Base-by-base conservation (phyloP, 2,888 invertebrate genomes). In the Syrista parreyssii region DNA sequence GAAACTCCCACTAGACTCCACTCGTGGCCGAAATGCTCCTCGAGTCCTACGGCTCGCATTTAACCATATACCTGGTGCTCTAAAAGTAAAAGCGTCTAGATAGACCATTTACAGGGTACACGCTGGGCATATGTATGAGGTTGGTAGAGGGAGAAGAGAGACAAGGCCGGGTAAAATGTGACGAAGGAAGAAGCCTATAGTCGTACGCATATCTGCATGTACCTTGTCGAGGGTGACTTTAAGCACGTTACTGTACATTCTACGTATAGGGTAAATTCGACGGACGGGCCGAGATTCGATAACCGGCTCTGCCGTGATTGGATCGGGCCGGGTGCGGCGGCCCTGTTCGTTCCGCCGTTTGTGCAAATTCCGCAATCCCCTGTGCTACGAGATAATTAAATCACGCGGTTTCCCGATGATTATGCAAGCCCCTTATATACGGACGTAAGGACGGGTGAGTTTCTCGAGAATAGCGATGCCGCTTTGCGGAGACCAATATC, bases 371-470 rank as follows among this genome's bases (percentile, higher is more conserved):
- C 35, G 69, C 23, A 78, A 68, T 78, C 75, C 78, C 68, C 72
- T 34, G 75, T 78, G 78, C 75, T 78, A 75, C 74, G 75, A 73
- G 73, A 76, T 76, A 72, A 75, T 76, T 76, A 78, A 76, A 76
- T 75, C 75, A 68, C 68, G 68, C 35, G 73, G 75, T 76, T 35
- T 73, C 68, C 32, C 68, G 36, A 36, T 73, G 36, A 75, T 78
- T 78, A 32, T 78, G 32, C 68, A 68, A 69, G 32, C 30, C 35
- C 69, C 23, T 30, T 30, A 74, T 36, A 74, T 30, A 34, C 68
- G 9, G 33, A 11, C 9, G 55, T 23, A 55, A 55, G 9, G 55
- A 55, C 23, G 55, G 55, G 23, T 55, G 55, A 55, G 40, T 55
- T 55, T 55, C 55, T 55, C 23, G 55, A 55, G 55, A 23, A 23